Percentiles rank a stretch among this genome's conserved stretches.
Evolutionary conservation across 2,113 vertebrate genomes (phyloP).

Genomic region (Poecilia latipinna): DNA sequence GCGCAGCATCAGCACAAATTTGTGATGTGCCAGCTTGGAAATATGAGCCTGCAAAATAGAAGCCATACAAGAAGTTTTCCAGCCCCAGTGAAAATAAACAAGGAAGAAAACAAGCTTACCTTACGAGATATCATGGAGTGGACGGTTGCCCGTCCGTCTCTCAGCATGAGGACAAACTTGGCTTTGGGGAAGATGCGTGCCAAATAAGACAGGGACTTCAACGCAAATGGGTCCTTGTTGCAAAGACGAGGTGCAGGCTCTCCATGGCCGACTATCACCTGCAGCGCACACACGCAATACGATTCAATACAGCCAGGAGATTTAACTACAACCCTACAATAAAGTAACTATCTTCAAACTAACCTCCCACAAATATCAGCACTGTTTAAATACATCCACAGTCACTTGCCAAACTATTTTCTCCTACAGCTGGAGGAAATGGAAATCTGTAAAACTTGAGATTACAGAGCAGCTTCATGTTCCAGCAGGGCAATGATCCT

Average conservation of each 20-base stretch:
- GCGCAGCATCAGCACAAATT: neutral
- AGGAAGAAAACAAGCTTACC: constrained; percentile 35
- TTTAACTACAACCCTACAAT: too few relatives aligned
- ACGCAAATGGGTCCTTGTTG: constrained; percentile 93
- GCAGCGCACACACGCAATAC: constrained; percentile 47
- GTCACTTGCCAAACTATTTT: too few relatives aligned
- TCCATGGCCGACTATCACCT: constrained; percentile 94
- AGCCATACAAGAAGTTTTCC: neutral
- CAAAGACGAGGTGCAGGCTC: constrained; percentile 91
- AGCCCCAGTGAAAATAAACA: neutral
- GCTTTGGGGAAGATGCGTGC: constrained; percentile 92
- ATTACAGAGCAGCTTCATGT: neutral
- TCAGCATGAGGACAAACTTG: constrained; percentile 91
- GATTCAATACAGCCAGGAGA: too few relatives aligned
- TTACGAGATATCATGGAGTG: constrained; percentile 96
- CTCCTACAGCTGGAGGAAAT: too few relatives aligned
- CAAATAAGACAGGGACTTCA: constrained; percentile 91
- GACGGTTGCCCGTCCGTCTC: constrained; percentile 89
- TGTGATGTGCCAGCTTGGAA: neutral
- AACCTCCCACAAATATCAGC: too few relatives aligned
- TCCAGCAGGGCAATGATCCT: neutral
- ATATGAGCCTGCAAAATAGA: constrained; percentile 4
- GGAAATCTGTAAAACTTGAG: too few relatives aligned
- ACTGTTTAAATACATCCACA: too few relatives aligned
- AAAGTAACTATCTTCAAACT: too few relatives aligned